Evolutionary conservation across 2,113 vertebrate species (phyloP).

Genomic region (Nycticryphes semicollaris): DNA sequence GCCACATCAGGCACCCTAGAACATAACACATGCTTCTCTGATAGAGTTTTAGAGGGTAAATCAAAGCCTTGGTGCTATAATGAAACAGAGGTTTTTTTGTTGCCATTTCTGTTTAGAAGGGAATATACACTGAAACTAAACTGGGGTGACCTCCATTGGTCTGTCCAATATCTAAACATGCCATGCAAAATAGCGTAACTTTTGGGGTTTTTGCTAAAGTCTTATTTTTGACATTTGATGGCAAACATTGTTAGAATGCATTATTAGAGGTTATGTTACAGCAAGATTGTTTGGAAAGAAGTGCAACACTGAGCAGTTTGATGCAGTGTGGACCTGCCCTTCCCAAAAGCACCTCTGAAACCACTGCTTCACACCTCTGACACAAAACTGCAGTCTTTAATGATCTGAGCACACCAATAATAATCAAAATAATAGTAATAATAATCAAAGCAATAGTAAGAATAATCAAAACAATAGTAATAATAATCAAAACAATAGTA

Average conservation of each 20-base stretch:
- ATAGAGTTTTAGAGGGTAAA: neutral
- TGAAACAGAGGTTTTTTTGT: neutral
- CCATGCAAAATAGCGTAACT: neutral
- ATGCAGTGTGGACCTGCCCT: neutral
- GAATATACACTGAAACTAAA: neutral
- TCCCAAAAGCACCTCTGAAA: neutral
- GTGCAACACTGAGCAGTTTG: neutral
- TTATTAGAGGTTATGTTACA: neutral
- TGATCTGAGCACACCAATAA: neutral
- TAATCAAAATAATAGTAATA: neutral
- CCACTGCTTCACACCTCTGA: neutral
- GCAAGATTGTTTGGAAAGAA: neutral
- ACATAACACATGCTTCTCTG: neutral
- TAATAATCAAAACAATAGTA: neutral
- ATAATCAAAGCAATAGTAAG: neutral
- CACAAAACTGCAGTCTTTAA: neutral
- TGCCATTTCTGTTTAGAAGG: neutral
- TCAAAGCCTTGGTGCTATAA: neutral
- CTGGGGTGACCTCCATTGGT: neutral
- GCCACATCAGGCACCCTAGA: rapidly evolving
- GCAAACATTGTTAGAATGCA: neutral
- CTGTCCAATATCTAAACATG: neutral
- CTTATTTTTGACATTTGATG: neutral
- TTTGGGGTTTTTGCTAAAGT: neutral
- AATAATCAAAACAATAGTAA: neutral